Base-by-base conservation (phyloP, 2,113 vertebrate species). In the Pangasianodon hypophthalmus region DNA sequence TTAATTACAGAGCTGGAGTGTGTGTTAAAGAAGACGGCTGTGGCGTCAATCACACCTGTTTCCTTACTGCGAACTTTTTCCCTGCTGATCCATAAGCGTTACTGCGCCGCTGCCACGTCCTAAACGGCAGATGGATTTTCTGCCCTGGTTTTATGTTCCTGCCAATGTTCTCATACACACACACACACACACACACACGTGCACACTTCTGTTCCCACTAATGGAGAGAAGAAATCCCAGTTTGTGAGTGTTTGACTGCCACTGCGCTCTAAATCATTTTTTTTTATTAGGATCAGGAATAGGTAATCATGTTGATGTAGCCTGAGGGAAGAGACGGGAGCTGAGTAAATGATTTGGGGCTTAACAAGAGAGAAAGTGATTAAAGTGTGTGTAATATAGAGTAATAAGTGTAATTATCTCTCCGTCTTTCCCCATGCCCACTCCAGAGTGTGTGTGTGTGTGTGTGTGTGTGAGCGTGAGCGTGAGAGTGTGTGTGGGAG, bases 371-470 rank as follows among this genome's bases (percentile, higher is more conserved):
- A 48, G 84, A 87, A 88, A 90, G 85, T 90, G 88, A 88, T 87
- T 82, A 91, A 91, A 88, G 64, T 91, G 80, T 87, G 67, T 69
- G 89, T 90, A 84, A 82, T 88, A 80, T 86, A 87, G 52, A 85
- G 89, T 58, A 91, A 91, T 90, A 94, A 92, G 92, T 93, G 88
- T 95, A 94, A 95, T 94, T 95, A 94, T 93, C 90, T 89, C 79
- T 90, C 92, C 90, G 91, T 91, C 82, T 86, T 91, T 93, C 87
- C 87, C 87, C 58, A 86, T 92, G 9, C 85, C 88, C 88, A 71
- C 91, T 88, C 88, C 26, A 1, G 81, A 87, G 85, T 58, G 75
- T 69, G 71, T 84, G 52, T 84, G 75, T 84, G 81, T 85, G n/a
- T 24, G 62, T 90, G 86, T 77, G 19, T 69, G 84, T 84, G 85